These are phyloP conservation scores for Actinemys pallida DNA, from an alignment of 2,113 vertebrate species.

Conservation along the genomic window DNA sequence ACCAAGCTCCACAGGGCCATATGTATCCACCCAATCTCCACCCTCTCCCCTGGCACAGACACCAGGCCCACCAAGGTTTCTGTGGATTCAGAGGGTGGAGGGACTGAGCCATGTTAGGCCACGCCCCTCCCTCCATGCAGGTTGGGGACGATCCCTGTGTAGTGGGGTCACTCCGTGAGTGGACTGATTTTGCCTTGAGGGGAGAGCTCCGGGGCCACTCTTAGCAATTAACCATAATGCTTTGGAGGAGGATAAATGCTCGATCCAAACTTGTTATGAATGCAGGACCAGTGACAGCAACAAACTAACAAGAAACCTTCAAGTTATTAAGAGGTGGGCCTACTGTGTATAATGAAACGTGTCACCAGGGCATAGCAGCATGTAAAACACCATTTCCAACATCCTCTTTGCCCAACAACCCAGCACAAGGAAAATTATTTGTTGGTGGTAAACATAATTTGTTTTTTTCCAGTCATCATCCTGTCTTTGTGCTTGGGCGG, in stretches of 20 bases:
- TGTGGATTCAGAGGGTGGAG: background rate
- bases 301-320: background rate
- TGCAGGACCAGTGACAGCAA: background rate
- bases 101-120: background rate
- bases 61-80: background rate
- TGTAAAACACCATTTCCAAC: background rate
- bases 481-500: background rate
- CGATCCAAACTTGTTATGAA: background rate
- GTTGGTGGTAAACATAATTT: background rate
- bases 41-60: background rate
- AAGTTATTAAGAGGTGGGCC: background rate
- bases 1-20: background rate
- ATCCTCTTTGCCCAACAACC: background rate
- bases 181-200: background rate
- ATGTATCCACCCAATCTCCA: background rate
- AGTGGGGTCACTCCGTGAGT: background rate
- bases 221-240: background rate
- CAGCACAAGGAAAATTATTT: background rate
- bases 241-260: background rate
- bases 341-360: background rate
- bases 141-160: background rate
- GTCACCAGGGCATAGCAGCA: background rate
- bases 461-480: background rate
- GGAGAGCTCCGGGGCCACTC: background rate
- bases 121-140: background rate